Percentiles rank a stretch among this genome's conserved stretches.
phyloP scores from a whole-genome alignment of 2,888 invertebrate genomes.

The Tenthredo notha region DNA sequence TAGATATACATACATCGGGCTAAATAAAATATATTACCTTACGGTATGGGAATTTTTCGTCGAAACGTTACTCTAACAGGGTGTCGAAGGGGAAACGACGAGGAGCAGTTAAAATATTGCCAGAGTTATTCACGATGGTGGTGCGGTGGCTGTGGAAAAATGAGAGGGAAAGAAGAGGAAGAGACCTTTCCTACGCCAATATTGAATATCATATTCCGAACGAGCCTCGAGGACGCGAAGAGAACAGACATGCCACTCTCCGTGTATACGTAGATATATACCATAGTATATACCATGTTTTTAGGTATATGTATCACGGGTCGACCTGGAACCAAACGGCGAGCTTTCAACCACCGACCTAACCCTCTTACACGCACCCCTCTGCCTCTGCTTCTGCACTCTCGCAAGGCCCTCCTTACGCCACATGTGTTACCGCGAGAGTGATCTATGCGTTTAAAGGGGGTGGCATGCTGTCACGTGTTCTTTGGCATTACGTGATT shows the following conservation, averaged over 20 bases:
- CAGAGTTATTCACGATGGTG: conserved; percentile 66
- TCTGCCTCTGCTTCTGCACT: conserved; percentile 4
- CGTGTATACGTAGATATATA: neutral
- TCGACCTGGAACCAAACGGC: conserved; percentile 37
- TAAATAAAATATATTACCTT: conserved; percentile 49
- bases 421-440: conserved; percentile 66
- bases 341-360: conserved; percentile 39
- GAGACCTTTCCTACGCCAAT: conserved; percentile 50
- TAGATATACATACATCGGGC: neutral
- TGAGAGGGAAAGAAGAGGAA: conserved; percentile 24
- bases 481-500: conserved; percentile 69
- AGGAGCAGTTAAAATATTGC: conserved; percentile 71
- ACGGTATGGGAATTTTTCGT: neutral
- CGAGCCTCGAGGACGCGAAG: conserved; percentile 11
- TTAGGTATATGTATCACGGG: neutral
- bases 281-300: neutral
- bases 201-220: conserved; percentile 73
- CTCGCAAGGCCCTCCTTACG: conserved; percentile 55
- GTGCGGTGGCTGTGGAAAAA: conserved; percentile 64
- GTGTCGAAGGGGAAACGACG: conserved; percentile 54
- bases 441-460: conserved; percentile 71
- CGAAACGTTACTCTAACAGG: conserved; percentile 1
- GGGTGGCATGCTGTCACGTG: conserved; percentile 71
- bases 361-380: conserved; percentile 47
- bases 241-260: conserved; percentile 25